These are phyloP conservation scores for Engystomops pustulosus DNA, from an alignment of 2,113 vertebrate genomes.

Conservation along the genomic window DNA sequence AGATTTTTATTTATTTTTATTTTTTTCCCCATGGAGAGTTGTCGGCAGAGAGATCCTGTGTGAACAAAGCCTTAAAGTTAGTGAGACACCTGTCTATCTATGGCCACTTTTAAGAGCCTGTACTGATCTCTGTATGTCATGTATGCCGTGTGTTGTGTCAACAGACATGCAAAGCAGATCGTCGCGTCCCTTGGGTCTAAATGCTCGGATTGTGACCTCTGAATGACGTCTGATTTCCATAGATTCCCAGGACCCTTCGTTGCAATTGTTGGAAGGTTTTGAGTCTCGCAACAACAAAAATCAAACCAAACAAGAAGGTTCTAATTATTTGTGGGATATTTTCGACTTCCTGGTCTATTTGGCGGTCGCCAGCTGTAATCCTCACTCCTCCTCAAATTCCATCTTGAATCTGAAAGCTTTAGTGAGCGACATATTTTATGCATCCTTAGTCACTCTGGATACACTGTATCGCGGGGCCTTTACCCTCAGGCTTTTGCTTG, in stretches of 20 bases:
- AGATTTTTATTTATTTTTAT: no score
- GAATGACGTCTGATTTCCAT: slow-evolving; percentile 34
- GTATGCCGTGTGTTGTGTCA: not conserved
- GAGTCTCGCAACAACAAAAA: slow-evolving; percentile 26
- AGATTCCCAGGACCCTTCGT: slow-evolving; percentile 53
- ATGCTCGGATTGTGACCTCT: slow-evolving; percentile 20
- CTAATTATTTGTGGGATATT: slow-evolving; percentile 30
- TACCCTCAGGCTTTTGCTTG: not conserved
- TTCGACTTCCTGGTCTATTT: slow-evolving; percentile 22
- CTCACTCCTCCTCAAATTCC: slow-evolving; percentile 56
- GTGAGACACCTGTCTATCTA: not conserved
- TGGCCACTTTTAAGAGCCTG: not conserved
- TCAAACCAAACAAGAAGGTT: slow-evolving; percentile 40
- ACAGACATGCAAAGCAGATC: slow-evolving; percentile 1
- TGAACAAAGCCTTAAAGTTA: not conserved
- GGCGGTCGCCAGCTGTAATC: slow-evolving; percentile 37
- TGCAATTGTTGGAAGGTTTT: slow-evolving; percentile 20
- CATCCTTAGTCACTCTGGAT: not conserved
- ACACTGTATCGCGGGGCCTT: not conserved
- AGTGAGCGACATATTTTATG: slow-evolving; percentile 23
- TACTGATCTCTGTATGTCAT: no score
- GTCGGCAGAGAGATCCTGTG: no score
- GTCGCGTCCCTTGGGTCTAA: not conserved
- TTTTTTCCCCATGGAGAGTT: no score
- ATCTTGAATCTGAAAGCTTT: slow-evolving; percentile 11